These are phyloP conservation scores for Protodeltote pygarga DNA, from an alignment of 2,888 invertebrate species.

Conservation along the genomic window DNA sequence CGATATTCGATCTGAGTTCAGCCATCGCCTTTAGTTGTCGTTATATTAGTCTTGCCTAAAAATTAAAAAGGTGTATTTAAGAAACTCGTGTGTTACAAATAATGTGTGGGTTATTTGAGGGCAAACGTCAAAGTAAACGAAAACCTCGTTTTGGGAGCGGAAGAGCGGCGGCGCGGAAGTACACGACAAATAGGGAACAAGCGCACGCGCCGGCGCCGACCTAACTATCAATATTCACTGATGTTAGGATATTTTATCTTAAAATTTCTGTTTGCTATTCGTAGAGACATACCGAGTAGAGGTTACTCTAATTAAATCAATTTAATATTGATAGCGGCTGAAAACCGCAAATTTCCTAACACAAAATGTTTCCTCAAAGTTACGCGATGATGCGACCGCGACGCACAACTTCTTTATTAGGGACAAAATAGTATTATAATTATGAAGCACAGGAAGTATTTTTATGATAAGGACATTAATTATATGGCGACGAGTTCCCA, in stretches of 20 bases:
- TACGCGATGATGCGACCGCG: background rate
- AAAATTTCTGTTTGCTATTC: background rate
- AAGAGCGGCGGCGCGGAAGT: slow-evolving; percentile 63
- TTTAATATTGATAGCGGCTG: no score
- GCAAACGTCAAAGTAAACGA: slow-evolving; percentile 45
- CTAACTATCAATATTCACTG: background rate
- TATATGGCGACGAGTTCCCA: slow-evolving; percentile 33
- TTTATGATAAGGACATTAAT: slow-evolving; percentile 36
- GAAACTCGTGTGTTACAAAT: slow-evolving; percentile 30
- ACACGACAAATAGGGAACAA: slow-evolving; percentile 62
- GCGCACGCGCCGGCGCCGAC: slow-evolving; percentile 48
- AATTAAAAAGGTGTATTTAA: slow-evolving; percentile 27
- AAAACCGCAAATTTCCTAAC: background rate
- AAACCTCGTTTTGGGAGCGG: slow-evolving; percentile 63
- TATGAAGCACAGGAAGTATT: slow-evolving; percentile 25
- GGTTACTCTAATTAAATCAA: no score
- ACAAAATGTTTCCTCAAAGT: slow-evolving; percentile 1
- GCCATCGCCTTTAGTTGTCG: slow-evolving; percentile 8
- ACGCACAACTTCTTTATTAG: background rate
- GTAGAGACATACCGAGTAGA: background rate
- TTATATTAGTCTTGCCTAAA: slow-evolving; percentile 21
- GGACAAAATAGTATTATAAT: slow-evolving; percentile 3
- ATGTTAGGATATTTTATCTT: background rate
- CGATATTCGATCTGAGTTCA: slow-evolving; percentile 56
- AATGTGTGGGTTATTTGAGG: slow-evolving; percentile 43